A percentile compares a stretch with the other conserved stretches of the same genome.
Evolutionary conservation across 2,888 invertebrate species (phyloP).

Genomic region (Cremastinae sp.): DNA sequence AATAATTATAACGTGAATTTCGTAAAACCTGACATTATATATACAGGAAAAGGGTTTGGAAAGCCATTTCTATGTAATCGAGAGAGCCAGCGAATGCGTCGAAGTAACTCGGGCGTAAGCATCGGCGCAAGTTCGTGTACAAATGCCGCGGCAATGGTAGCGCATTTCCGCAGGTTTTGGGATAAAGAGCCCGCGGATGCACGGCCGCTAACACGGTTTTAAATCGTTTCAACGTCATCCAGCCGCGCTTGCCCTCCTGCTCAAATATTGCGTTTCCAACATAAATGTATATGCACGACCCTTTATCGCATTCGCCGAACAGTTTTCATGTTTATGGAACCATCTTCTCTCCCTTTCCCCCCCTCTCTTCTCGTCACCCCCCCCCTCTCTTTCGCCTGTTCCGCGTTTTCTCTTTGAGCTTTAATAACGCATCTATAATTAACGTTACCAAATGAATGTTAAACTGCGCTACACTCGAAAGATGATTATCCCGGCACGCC

Average conservation of each 20-base stretch:
- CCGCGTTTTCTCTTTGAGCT: constrained; percentile 57
- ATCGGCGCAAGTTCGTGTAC: constrained; percentile 37
- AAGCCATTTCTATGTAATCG: constrained; percentile 56
- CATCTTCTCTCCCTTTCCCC: too few relatives aligned
- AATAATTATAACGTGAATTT: too few relatives aligned
- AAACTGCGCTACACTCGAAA: not conserved
- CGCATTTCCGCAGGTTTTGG: constrained; percentile 20
- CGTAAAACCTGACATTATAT: too few relatives aligned
- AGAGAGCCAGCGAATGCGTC: constrained; percentile 30
- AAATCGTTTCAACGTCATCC: constrained; percentile 21
- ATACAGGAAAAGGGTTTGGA: not conserved
- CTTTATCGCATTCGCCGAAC: constrained; percentile 40
- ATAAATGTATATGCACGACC: constrained; percentile 8
- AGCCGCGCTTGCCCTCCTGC: not conserved
- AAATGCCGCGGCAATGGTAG: constrained; percentile 25
- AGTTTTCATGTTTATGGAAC: constrained; percentile 40
- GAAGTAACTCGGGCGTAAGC: constrained; percentile 49
- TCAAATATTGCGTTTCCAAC: constrained; percentile 16
- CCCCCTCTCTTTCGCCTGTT: too few relatives aligned
- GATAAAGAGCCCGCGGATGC: not conserved
- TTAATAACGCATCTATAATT: constrained; percentile 70
- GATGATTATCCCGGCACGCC: too few relatives aligned
- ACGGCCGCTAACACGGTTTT: constrained; percentile 44
- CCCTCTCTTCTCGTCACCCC: too few relatives aligned
- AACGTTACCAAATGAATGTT: constrained; percentile 59